phyloP scores from a whole-genome alignment of 2,888 invertebrate species.

The Kryphioiulus occultus region DNA sequence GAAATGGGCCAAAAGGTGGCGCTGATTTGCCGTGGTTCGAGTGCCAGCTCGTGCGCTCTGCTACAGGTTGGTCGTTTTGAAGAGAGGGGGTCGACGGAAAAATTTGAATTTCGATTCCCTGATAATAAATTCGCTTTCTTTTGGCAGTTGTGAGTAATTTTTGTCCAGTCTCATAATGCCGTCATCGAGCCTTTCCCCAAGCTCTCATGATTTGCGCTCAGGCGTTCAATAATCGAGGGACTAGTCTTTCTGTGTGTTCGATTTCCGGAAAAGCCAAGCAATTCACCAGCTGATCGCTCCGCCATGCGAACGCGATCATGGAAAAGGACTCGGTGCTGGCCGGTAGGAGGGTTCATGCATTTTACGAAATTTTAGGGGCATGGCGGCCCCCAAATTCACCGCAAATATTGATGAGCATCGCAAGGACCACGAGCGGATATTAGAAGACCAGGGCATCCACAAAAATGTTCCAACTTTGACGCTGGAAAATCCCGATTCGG shows the following conservation, averaged over 20 bases:
- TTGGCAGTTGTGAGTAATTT: not conserved
- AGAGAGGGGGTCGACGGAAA: conserved; percentile 35
- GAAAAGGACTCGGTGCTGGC: conserved; percentile 38
- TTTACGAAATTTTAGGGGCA: conserved; percentile 44
- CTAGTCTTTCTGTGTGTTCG: conserved; percentile 25
- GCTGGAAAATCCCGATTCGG: conserved; percentile 45
- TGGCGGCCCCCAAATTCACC: conserved; percentile 41
- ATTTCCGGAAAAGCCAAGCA: conserved; percentile 47
- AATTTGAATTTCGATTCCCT: not conserved
- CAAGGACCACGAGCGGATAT: conserved; percentile 12
- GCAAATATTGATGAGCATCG: conserved; percentile 30
- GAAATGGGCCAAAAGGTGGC: not conserved
- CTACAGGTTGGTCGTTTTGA: conserved; percentile 25
- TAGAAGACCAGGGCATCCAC: not conserved
- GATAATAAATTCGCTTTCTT: not conserved
- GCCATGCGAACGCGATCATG: conserved; percentile 52
- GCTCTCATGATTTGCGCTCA: not conserved
- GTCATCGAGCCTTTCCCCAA: not conserved
- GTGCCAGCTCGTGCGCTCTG: not conserved
- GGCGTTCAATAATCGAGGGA: not conserved
- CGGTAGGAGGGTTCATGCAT: conserved; percentile 47
- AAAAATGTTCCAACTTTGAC: conserved; percentile 17
- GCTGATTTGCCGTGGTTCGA: not conserved
- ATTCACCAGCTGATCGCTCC: conserved; percentile 50
- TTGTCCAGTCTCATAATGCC: not conserved